Conservation (phyloP, 2,888 invertebrate genomes). For the Rotaria socialis region DNA sequence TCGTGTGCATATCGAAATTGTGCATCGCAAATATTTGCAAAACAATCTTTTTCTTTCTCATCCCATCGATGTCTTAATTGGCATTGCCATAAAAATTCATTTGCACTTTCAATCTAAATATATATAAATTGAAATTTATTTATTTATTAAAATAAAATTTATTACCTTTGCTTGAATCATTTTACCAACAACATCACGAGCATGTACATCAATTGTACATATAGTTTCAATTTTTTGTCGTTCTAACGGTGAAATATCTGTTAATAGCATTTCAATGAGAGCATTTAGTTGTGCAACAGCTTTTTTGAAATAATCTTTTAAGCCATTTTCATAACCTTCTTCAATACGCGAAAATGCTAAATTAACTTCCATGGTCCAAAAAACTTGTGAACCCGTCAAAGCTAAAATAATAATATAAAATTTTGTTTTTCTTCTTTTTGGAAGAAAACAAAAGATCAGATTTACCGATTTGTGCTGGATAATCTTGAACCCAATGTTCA, state of each 20-base stretch:
- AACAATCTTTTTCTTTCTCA: slow-evolving; percentile 81
- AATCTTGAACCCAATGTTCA: slow-evolving; percentile 48
- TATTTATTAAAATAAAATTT: too few relatives aligned
- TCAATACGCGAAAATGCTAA: slow-evolving; percentile 81
- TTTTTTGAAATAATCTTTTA: slow-evolving; percentile 78
- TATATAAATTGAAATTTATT: too few relatives aligned
- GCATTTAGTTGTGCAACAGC: slow-evolving; percentile 79
- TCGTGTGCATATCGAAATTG: slow-evolving; percentile 88
- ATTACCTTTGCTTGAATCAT: slow-evolving; percentile 67
- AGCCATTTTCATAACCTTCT: slow-evolving; percentile 90
- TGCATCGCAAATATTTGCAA: slow-evolving; percentile 93
- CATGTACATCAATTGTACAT: slow-evolving; percentile 80
- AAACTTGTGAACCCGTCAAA: slow-evolving; percentile 87
- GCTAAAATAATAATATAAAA: slow-evolving; percentile 60
- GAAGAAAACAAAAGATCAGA: neutral
- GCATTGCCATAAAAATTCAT: slow-evolving; percentile 86
- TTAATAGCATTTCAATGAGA: slow-evolving; percentile 78
- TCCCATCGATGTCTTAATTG: slow-evolving; percentile 86
- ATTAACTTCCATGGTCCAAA: slow-evolving; percentile 93
- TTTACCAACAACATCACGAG: slow-evolving; percentile 86
- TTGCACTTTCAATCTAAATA: slow-evolving; percentile 67
- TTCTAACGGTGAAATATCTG: slow-evolving; percentile 80
- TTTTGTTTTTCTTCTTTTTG: too few relatives aligned
- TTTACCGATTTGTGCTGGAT: slow-evolving; percentile 73
- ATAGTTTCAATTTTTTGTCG: slow-evolving; percentile 97